Conservation (phyloP, 1,140 invertebrate species). For the Aethina tumida region DNA sequence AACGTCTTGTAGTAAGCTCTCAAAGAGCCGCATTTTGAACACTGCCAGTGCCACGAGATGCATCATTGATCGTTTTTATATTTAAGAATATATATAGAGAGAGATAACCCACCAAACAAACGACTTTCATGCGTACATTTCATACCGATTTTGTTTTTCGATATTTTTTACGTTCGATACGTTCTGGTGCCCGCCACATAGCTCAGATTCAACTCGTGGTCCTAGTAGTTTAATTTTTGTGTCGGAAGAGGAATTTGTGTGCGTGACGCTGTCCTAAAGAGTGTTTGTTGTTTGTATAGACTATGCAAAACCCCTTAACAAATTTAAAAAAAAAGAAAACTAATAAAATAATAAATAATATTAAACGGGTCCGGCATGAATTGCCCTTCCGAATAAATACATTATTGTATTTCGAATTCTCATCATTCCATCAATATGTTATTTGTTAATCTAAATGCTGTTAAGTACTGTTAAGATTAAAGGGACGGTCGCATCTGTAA, state of each 20-base stretch:
- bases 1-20: slow-evolving; percentile 18
- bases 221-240: slow-evolving; percentile 1
- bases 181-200: neutral
- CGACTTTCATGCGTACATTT: too few species aligned
- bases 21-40: too few species aligned
- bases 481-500: slow-evolving; percentile 34
- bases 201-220: slow-evolving; percentile 5
- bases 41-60: neutral
- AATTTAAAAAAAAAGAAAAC: too few species aligned
- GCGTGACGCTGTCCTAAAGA: slow-evolving; percentile 1
- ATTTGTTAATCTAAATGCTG: slow-evolving; percentile 39
- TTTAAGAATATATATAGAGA: too few species aligned
- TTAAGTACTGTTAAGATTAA: slow-evolving; percentile 39
- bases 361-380: too few species aligned
- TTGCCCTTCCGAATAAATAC: too few species aligned
- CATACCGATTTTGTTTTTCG: too few species aligned
- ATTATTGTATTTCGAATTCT: slow-evolving; percentile 33
- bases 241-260: slow-evolving; percentile 9
- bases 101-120: too few species aligned
- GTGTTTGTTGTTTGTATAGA: slow-evolving; percentile 25
- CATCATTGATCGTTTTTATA: neutral
- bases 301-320: too few species aligned
- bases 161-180: too few species aligned
- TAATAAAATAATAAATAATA: too few species aligned
- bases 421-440: slow-evolving; percentile 38